phyloP scores from a whole-genome alignment of 2,797 vertebrate genomes.

The Dromococcyx pavoninus region DNA sequence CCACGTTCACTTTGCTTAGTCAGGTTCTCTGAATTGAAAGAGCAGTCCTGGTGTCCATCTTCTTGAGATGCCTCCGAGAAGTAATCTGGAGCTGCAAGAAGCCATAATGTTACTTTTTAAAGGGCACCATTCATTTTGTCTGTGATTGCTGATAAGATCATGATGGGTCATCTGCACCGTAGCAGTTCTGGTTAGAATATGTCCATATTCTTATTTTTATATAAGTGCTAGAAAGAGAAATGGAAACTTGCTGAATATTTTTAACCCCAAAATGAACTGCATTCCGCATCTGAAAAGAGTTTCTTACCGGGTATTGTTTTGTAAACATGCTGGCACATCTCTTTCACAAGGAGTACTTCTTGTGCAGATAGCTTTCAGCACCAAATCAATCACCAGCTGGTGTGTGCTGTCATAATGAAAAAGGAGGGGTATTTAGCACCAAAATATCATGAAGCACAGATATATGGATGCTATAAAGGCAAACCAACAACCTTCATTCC shows the following conservation, averaged over 20 bases:
- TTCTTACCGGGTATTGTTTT: background rate
- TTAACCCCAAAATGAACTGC: background rate
- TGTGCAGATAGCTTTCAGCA: background rate
- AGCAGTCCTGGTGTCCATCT: accelerated
- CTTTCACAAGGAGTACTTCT: background rate
- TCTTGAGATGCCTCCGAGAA: background rate
- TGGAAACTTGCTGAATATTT: background rate
- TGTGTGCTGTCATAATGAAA: background rate
- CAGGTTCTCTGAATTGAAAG: background rate
- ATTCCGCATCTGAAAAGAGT: background rate
- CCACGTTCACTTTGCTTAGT: background rate
- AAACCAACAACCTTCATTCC: background rate
- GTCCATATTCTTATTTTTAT: background rate
- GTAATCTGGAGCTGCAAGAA: background rate
- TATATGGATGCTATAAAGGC: background rate
- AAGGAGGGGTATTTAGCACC: background rate
- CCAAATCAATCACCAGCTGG: background rate
- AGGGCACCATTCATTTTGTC: background rate
- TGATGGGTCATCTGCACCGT: background rate
- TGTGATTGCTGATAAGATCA: background rate
- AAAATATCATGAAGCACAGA: background rate
- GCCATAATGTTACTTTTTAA: background rate
- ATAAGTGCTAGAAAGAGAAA: background rate
- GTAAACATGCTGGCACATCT: background rate
- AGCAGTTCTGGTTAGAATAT: background rate